Conservation (phyloP, 2,797 vertebrate species). For the Botia almorhae region DNA sequence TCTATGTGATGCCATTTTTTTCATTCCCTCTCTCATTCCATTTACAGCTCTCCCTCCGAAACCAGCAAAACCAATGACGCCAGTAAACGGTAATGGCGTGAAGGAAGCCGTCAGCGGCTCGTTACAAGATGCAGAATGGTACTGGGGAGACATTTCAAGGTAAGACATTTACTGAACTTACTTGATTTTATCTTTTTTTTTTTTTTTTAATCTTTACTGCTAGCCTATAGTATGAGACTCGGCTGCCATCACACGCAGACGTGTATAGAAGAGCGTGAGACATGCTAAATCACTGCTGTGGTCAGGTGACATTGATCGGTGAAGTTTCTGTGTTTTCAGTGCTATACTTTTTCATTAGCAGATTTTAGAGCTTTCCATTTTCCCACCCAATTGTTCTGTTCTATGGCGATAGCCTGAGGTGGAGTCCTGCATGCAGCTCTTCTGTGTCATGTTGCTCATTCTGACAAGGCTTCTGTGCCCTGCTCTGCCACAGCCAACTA, state of each 20-base stretch:
- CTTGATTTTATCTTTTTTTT: not conserved
- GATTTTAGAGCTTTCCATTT: not conserved
- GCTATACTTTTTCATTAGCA: not conserved
- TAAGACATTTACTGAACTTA: constrained; percentile 66
- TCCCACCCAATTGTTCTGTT: constrained; percentile 12
- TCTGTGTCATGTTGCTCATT: not conserved
- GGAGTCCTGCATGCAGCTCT: constrained; percentile 23
- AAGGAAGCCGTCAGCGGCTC: constrained; percentile 82
- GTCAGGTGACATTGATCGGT: constrained; percentile 11
- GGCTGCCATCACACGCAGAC: not conserved
- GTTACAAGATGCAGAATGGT: constrained; percentile 96
- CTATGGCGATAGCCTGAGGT: constrained; percentile 1
- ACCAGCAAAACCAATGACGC: constrained; percentile 87
- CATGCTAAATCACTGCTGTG: not conserved
- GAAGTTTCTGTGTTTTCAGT: constrained; percentile 28
- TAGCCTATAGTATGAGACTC: not conserved
- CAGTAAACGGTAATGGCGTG: constrained; percentile 78
- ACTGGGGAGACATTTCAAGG: constrained; percentile 99
- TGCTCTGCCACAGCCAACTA: not conserved
- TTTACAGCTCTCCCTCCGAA: constrained; percentile 94
- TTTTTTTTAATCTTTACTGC: not conserved
- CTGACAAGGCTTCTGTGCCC: not conserved
- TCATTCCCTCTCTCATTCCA: constrained; percentile 46
- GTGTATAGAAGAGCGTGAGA: no score
- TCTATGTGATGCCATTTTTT: not conserved